Evolutionary conservation across 2,797 vertebrate genomes (phyloP).

Genomic region (Myotis planiceps): DNA sequence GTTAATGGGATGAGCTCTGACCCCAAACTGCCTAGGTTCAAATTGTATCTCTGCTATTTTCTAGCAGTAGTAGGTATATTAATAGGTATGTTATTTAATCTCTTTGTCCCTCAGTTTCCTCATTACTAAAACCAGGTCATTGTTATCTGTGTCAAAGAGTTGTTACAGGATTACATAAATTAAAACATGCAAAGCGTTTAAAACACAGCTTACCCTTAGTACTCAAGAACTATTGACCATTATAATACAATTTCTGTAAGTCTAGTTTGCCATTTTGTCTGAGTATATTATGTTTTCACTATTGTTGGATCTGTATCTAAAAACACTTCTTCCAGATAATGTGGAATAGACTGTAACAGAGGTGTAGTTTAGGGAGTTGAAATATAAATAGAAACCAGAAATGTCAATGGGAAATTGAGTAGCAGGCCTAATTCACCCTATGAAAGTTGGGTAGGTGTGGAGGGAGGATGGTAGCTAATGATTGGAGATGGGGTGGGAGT

Average conservation of each 20-base stretch:
- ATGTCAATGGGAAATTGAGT: not conserved
- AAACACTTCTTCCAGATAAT: not conserved
- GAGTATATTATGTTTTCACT: not conserved
- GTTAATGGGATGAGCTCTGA: not conserved
- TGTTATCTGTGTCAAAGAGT: not conserved
- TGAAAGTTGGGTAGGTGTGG: not conserved
- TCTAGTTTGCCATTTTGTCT: slow-evolving; percentile 12
- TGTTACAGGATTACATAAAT: not conserved
- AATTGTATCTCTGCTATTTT: not conserved
- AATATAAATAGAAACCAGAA: not conserved
- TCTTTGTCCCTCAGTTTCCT: not conserved
- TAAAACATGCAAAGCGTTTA: not conserved
- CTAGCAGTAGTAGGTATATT: not conserved
- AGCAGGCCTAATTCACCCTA: not conserved
- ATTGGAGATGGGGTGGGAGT: not conserved
- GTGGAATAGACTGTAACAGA: not conserved
- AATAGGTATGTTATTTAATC: not conserved
- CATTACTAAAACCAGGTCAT: slow-evolving; percentile 20
- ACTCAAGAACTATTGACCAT: not conserved
- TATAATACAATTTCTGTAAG: not conserved
- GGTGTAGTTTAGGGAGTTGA: not conserved
- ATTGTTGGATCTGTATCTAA: not conserved
- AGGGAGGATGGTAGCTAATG: not conserved
- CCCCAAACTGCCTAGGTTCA: not conserved
- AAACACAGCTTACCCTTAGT: not conserved